Conservation (phyloP, 2,113 vertebrate genomes). For the Eretmochelys imbricata region DNA sequence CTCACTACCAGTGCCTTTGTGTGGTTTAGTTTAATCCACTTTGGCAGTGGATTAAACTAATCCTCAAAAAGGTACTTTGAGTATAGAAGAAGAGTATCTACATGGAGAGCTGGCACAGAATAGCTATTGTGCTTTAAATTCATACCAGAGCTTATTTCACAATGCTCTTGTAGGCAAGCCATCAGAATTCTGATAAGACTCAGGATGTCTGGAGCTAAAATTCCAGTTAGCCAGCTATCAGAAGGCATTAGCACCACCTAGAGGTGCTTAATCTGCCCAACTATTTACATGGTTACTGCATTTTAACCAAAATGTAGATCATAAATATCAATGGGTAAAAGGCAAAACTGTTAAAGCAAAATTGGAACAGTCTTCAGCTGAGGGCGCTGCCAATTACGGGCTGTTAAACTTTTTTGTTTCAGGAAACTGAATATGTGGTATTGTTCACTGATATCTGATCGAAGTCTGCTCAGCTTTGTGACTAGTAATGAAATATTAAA, state of each 20-base stretch:
- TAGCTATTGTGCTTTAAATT: not conserved
- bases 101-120: not conserved
- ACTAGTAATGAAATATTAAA: slow-evolving; percentile 30
- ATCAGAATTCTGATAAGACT: not conserved
- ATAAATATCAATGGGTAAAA: not conserved
- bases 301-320: not conserved
- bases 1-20: not conserved
- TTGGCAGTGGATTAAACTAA: not conserved
- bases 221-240: not conserved
- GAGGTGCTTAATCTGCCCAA: not conserved
- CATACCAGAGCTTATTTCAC: not conserved
- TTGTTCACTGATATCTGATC: not conserved
- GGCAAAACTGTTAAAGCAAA: not conserved
- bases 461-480: not conserved
- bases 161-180: not conserved
- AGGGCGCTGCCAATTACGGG: not conserved
- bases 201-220: not conserved
- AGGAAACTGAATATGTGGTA: not conserved
- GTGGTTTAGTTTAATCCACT: not conserved
- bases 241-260: not conserved
- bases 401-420: not conserved
- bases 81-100: not conserved
- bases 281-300: not conserved
- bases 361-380: not conserved
- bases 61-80: not conserved